Percentiles rank a stretch among this genome's conserved stretches.
Evolutionary conservation across 2,113 vertebrate genomes (phyloP).

Genomic region (Hylia prasina): DNA sequence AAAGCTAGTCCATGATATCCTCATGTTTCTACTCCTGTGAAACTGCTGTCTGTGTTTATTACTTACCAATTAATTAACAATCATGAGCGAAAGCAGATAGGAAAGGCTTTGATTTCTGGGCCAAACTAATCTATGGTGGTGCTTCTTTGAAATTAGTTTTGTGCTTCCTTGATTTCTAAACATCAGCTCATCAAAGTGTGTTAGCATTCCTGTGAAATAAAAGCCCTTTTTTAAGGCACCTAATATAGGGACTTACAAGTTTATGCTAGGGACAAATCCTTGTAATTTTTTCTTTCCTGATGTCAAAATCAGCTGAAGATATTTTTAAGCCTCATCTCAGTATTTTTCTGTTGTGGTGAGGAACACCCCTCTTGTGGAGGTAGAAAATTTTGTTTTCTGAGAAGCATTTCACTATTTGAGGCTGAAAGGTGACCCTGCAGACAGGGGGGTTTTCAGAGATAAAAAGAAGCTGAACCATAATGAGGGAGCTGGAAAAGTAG

Average conservation of each 20-base stretch:
- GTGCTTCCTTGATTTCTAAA: not conserved
- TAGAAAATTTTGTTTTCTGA: not conserved
- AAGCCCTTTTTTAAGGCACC: not conserved
- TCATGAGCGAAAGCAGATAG: not conserved
- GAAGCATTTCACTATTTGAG: not conserved
- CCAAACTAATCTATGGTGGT: not conserved
- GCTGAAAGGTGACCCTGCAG: not conserved
- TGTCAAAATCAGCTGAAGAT: not conserved
- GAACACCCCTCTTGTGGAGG: not conserved
- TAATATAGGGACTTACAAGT: not conserved
- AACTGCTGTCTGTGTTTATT: not conserved
- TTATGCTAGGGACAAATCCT: not conserved
- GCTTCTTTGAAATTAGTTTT: not conserved
- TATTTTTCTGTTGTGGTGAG: not conserved
- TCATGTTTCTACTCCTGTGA: not conserved
- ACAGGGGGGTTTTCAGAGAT: not conserved
- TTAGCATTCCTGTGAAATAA: not conserved
- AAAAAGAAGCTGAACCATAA: not conserved
- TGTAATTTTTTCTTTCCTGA: not conserved
- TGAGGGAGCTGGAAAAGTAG: not conserved
- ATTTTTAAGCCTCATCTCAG: not conserved
- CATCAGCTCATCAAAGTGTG: not conserved
- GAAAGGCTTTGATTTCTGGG: not conserved
- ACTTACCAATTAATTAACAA: constrained; percentile 8
- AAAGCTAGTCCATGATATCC: not conserved